A percentile compares a stretch with the other conserved stretches of the same genome.
These are phyloP conservation scores for Scaptomyza hsui DNA, from an alignment of 1,140 invertebrate genomes.

Conservation along the genomic window DNA sequence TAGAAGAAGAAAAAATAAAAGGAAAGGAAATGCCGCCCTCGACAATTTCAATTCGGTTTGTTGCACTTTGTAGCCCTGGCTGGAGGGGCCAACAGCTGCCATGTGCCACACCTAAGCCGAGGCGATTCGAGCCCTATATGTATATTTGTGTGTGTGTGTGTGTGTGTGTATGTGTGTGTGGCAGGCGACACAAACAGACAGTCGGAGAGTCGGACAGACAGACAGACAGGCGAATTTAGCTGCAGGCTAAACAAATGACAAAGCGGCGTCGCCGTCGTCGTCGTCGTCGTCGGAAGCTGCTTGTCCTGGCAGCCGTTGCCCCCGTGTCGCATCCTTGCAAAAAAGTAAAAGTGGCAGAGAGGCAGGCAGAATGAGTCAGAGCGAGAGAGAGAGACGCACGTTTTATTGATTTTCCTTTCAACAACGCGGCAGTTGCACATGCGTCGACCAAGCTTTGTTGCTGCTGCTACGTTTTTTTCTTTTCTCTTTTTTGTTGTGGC, in stretches of 20 bases:
- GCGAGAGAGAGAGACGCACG: slow-evolving; percentile 46
- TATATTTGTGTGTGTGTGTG: slow-evolving; percentile 35
- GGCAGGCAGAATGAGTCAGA: slow-evolving; percentile 7
- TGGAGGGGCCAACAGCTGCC: slow-evolving; percentile 65
- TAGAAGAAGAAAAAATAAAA: no score
- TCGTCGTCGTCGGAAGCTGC: slow-evolving; percentile 68
- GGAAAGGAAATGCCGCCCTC: slow-evolving; percentile 13
- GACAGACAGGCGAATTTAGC: slow-evolving; percentile 75
- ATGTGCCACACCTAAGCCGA: slow-evolving; percentile 75
- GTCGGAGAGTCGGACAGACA: slow-evolving; percentile 23
- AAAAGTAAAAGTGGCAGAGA: slow-evolving; percentile 76
- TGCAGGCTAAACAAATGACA: slow-evolving; percentile 81
- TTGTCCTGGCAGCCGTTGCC: slow-evolving; percentile 70
- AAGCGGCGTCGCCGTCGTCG: slow-evolving; percentile 53
- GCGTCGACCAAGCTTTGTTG: slow-evolving; percentile 60
- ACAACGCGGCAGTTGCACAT: slow-evolving; percentile 65
- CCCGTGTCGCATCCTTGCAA: slow-evolving; percentile 47
- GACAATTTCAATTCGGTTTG: slow-evolving; percentile 72
- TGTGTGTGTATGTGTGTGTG: slow-evolving; percentile 32
- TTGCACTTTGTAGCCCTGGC: slow-evolving; percentile 71
- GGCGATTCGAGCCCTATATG: slow-evolving; percentile 28
- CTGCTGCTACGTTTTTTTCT: slow-evolving; percentile 3
- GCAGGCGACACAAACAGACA: slow-evolving; percentile 18
- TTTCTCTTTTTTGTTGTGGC: slow-evolving; percentile 48
- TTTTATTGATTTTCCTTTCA: slow-evolving; percentile 78